A percentile compares a stretch with the other conserved stretches of the same genome.
Evolutionary conservation across 2,797 vertebrate species (phyloP).

Genomic region (Hydrolagus colliei): DNA sequence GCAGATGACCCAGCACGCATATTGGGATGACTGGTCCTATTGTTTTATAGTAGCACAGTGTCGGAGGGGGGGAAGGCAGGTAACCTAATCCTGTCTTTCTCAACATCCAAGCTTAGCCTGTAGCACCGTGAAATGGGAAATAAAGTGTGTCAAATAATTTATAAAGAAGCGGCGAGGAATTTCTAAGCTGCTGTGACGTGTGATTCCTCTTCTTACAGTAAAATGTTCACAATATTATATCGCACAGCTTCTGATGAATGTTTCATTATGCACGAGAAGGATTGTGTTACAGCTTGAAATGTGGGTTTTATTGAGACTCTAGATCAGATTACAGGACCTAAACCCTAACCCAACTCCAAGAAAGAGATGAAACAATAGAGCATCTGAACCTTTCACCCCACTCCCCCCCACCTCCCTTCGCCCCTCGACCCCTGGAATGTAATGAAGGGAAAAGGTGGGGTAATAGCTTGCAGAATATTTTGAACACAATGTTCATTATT

Average conservation of each 20-base stretch:
- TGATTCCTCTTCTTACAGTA: background rate
- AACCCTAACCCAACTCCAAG: background rate
- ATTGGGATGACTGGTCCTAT: background rate
- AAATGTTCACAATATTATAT: constrained; percentile 21
- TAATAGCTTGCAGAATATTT: too few species aligned
- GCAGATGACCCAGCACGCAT: constrained; percentile 40
- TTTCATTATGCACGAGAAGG: background rate
- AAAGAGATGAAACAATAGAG: background rate
- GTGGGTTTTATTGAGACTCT: background rate
- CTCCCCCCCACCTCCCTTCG: too few species aligned
- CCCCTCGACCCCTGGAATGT: too few species aligned
- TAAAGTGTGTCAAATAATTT: constrained; percentile 18
- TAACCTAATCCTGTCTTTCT: background rate
- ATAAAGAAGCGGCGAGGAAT: background rate
- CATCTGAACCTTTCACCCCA: background rate
- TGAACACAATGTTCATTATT: too few species aligned
- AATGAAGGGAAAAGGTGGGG: background rate
- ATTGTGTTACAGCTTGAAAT: background rate
- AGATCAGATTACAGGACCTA: background rate
- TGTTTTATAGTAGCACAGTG: background rate
- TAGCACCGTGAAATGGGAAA: background rate
- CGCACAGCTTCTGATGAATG: background rate
- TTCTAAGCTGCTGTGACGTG: background rate
- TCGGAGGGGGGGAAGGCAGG: background rate
- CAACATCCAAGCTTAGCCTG: background rate